Evolutionary conservation across 2,797 vertebrate species (phyloP), one percentile per base, ranked within the genome.

Genomic region (Notoglanidium macrostoma): DNA sequence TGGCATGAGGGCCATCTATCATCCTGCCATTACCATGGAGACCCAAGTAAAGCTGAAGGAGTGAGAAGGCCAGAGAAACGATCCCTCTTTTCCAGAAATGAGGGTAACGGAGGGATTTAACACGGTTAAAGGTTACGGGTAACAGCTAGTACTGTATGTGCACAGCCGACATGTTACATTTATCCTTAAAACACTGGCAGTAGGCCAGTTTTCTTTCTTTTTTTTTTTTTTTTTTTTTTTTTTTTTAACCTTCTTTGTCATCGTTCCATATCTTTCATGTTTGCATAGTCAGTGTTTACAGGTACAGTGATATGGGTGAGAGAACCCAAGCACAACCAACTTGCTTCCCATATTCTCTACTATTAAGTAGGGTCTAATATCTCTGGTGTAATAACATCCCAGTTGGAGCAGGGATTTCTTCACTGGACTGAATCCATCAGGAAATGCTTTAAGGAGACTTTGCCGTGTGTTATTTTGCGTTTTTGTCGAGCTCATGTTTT

Each of bases 1-100:
- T 72, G 46, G 54, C 59, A 82, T 65, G 29, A 83, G 51, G 87
- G 74, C 84, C 73, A 86, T 63, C 21, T 79, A 49, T 70, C 82
- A 81, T 84, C 23, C 59, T 77, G 0, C 86, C 68, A 77, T 32
- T 85, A 40, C 76, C 85, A 44, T 72, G n/a, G 68, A 77, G 65
- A 70, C 83, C 15, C 17, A 15, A 63, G 79, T 65, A 65, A 63
- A 19, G 59, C 44, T 67, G 61, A 49, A 63, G 40, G 61, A 21
- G 23, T 32, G 17, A 67, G 15, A 51, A 68, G 17, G 44, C 44
- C 46, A 51, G 7, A 51, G 21, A 67, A 67, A 83, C 32, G 2
- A 83, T 32, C n/a, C n/a, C 10, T 51, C 44, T 83, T 51, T 51
- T 51, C 14, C 17, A 67, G 35, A 61, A 23, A 81, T 15, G 12